A percentile compares a stretch with the other conserved stretches of the same genome.
Evolutionary conservation across 2,888 invertebrate species (phyloP).

Genomic region (Drosophila prostipennis): DNA sequence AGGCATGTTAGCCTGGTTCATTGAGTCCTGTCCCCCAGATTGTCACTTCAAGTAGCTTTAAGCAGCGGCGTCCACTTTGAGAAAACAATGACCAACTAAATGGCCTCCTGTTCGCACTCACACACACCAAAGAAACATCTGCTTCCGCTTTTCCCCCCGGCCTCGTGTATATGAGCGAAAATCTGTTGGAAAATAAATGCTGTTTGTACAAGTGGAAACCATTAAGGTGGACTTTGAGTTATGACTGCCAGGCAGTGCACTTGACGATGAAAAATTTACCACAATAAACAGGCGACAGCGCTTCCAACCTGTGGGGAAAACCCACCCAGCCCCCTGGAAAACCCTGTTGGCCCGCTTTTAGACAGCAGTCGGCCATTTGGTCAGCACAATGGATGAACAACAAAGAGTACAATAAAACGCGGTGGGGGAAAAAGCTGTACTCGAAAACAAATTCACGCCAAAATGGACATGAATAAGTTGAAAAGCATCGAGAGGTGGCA

Average conservation of each 20-base stretch:
- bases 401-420: slow-evolving; percentile 35
- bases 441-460: slow-evolving; percentile 64
- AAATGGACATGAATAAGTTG: slow-evolving; percentile 75
- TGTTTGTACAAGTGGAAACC: slow-evolving; percentile 63
- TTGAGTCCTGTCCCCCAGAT: slow-evolving; percentile 24
- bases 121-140: slow-evolving; percentile 23
- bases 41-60: slow-evolving; percentile 45
- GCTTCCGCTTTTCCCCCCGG: slow-evolving; percentile 1
- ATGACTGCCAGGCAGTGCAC: slow-evolving; percentile 61
- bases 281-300: slow-evolving; percentile 55
- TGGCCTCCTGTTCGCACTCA: slow-evolving; percentile 34
- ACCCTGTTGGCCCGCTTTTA: slow-evolving; percentile 23
- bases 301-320: slow-evolving; percentile 8
- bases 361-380: slow-evolving; percentile 52
- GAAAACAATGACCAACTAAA: slow-evolving; percentile 49
- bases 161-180: slow-evolving; percentile 33
- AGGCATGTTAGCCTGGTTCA: slow-evolving; percentile 30
- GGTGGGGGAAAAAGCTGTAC: slow-evolving; percentile 29
- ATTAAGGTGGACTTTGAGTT: slow-evolving; percentile 71
- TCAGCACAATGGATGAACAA: slow-evolving; percentile 49
- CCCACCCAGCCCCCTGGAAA: not conserved
- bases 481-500: slow-evolving; percentile 53
- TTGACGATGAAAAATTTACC: slow-evolving; percentile 70
- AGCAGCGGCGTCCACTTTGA: slow-evolving; percentile 44
- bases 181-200: slow-evolving; percentile 55